Base-by-base conservation (phyloP, 2,113 vertebrate species). In the Silurus asotus region DNA sequence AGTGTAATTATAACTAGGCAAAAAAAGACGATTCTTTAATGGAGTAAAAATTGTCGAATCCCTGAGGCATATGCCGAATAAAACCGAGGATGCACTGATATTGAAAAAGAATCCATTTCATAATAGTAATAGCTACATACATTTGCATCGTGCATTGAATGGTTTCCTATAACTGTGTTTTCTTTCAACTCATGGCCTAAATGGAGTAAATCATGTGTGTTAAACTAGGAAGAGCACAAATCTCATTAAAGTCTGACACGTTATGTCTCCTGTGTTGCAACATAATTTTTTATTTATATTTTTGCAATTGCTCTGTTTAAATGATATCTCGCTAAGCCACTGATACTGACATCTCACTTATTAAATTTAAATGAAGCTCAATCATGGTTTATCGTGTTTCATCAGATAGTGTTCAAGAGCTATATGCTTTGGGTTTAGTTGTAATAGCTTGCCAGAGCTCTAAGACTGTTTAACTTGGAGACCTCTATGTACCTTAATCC, bases 341-440 rank as follows among this genome's bases (percentile, higher is more conserved):
- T 7, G 15, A 6, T 61, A 64, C 37, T 19, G 59, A 81, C 13
- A 15, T 76, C 49, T 76, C 23, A 76, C 9, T 23, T 55, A n/a
- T 25, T n/a, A 8, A 51, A 37, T 61, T 81, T 49, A 64, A 20
- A 11, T 23, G 37, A 72, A 48, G 67, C n/a, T 70, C 45, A 74
- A n/a, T 45, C 49, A 55, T 23, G 74, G 25, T 62, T 55, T 56
- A 55, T 13, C 67, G 7, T 37, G n/a, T 45, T 53, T 48, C 19
- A 56, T 67, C 28, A 67, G 49, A 51, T 6, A 23, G 70, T 20
- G 19, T 23, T 20, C 19, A 72, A 48, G 17, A 64, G 83, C n/a
- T 49, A n/a, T 10, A n/a, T 84, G 74, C 74, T 76, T 51, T 51
- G 25, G 72, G 23, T 28, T 85, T 77, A 78, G 19, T 51, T 67